phyloP scores from a whole-genome alignment of 1,140 invertebrate species.

The Neodiprion virginianus region DNA sequence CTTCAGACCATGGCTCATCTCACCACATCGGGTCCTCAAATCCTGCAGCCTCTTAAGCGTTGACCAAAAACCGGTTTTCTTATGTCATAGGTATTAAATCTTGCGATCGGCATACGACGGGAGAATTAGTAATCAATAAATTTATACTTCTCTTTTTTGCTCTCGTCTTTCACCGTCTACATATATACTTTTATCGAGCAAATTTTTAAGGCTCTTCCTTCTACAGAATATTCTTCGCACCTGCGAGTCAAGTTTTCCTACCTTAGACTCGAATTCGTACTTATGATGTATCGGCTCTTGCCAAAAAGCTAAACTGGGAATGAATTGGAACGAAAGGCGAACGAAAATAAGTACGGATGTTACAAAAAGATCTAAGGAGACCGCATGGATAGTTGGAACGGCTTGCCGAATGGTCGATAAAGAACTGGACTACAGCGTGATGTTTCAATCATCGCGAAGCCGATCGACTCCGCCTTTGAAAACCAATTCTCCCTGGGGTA shows the following conservation, averaged over 20 bases:
- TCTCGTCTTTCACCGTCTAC: background rate
- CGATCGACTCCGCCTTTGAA: no score
- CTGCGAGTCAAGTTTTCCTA: slow-evolving; percentile 17
- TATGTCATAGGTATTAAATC: background rate
- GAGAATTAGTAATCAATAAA: background rate
- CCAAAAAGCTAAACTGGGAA: background rate
- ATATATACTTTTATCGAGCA: slow-evolving; percentile 10
- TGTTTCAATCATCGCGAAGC: no score
- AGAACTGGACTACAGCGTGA: no score
- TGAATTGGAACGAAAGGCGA: no score
- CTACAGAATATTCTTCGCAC: slow-evolving; percentile 18
- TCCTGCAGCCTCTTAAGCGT: slow-evolving; percentile 8
- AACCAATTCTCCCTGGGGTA: no score
- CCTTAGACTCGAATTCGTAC: slow-evolving; percentile 22
- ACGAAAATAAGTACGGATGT: no score
- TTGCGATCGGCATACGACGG: background rate
- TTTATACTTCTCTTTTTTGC: background rate
- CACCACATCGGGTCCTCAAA: slow-evolving; percentile 15
- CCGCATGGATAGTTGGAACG: no score
- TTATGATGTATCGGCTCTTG: slow-evolving; percentile 22
- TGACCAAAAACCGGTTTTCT: slow-evolving; percentile 13
- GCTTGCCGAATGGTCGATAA: no score
- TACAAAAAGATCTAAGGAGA: no score
- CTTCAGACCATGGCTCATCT: slow-evolving; percentile 41
- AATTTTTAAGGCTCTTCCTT: slow-evolving; percentile 25